Percentiles rank a stretch among this genome's conserved stretches.
Evolutionary conservation across 2,797 vertebrate genomes (phyloP).

Genomic region (Antrozous pallidus): DNA sequence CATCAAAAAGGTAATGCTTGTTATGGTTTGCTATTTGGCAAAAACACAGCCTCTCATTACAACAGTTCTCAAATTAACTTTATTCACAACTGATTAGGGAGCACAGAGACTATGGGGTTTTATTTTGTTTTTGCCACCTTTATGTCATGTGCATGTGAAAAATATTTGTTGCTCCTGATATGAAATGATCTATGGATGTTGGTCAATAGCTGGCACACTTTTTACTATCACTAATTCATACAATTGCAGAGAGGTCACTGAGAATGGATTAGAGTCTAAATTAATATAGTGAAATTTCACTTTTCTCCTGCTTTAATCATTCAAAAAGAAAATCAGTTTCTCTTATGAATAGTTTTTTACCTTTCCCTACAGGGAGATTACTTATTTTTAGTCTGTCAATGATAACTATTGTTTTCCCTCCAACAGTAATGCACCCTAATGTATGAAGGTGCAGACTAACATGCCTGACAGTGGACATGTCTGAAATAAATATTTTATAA

Average conservation of each 20-base stretch:
- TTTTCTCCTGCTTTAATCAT: not conserved
- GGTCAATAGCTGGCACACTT: not conserved
- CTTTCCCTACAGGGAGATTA: not conserved
- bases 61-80: constrained; percentile 74
- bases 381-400: not conserved
- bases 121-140: not conserved
- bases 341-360: not conserved
- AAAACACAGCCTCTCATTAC: constrained; percentile 69
- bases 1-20: constrained; percentile 80
- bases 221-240: constrained; percentile 17
- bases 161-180: constrained; percentile 23
- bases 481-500: not conserved
- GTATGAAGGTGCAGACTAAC: not conserved
- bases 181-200: not conserved
- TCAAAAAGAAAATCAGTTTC: constrained; percentile 34
- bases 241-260: not conserved
- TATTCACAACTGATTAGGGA: constrained; percentile 29
- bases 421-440: not conserved
- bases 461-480: not conserved
- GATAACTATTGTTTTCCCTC: not conserved
- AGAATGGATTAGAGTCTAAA: not conserved
- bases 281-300: constrained; percentile 38
- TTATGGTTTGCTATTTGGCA: constrained; percentile 71
- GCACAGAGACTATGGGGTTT: not conserved
- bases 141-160: not conserved